phyloP scores from a whole-genome alignment of 37 sponge, comb jelly and placozoan genomes.

The Corticium candelabrum region DNA sequence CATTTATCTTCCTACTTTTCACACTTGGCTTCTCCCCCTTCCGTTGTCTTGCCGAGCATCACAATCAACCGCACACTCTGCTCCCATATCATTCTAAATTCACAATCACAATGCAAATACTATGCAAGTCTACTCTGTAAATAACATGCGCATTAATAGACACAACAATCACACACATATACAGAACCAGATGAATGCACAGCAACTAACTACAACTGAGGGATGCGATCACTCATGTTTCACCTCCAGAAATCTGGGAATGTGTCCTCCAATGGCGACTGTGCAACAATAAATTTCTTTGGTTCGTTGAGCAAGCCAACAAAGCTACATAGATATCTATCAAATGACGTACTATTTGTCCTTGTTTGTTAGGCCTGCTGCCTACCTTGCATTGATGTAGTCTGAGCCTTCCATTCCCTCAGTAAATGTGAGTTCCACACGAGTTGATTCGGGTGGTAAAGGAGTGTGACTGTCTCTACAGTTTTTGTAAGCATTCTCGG shows the following conservation, averaged over 20 bases:
- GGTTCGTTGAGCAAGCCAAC: slow-evolving; percentile 23
- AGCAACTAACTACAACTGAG: too few species aligned
- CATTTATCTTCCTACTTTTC: not conserved
- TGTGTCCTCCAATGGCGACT: slow-evolving; percentile 32
- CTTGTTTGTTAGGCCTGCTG: not conserved
- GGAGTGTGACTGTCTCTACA: slow-evolving; percentile 10
- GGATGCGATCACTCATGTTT: too few species aligned
- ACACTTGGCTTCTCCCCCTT: not conserved
- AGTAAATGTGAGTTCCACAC: slow-evolving; percentile 59
- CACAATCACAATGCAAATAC: too few species aligned
- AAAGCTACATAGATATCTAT: too few species aligned
- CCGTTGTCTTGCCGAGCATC: not conserved
- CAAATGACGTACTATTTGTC: too few species aligned
- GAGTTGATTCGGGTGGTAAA: slow-evolving; percentile 34
- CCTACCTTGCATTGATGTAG: slow-evolving; percentile 77
- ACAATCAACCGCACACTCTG: not conserved
- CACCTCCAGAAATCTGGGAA: slow-evolving; percentile 49
- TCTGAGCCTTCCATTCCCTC: slow-evolving; percentile 56
- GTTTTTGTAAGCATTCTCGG: not conserved
- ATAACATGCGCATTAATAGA: too few species aligned
- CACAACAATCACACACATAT: too few species aligned
- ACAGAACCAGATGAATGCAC: too few species aligned
- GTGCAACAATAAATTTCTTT: slow-evolving; percentile 30
- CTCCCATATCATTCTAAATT: slow-evolving; percentile 6
- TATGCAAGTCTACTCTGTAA: too few species aligned